These are phyloP conservation scores for Xiphias gladius DNA, from an alignment of 2,113 vertebrate species.

Conservation along the genomic window DNA sequence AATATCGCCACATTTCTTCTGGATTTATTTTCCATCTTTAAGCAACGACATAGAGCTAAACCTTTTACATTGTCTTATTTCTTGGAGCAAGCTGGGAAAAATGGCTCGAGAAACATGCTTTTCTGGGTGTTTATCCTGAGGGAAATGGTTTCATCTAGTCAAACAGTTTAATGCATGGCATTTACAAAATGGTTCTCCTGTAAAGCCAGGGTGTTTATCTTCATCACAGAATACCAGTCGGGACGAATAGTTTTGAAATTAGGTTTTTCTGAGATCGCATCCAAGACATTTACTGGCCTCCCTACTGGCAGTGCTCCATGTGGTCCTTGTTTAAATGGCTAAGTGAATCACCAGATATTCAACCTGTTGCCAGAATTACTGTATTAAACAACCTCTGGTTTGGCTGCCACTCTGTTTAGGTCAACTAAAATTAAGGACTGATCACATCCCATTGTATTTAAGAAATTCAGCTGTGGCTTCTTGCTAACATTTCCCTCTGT, in stretches of 20 bases:
- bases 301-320: slow-evolving; percentile 52
- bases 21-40: not conserved
- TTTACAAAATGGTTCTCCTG: slow-evolving; percentile 52
- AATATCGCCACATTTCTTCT: not conserved
- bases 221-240: slow-evolving; percentile 46
- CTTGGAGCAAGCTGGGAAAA: not conserved
- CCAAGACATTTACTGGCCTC: slow-evolving; percentile 57
- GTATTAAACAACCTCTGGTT: slow-evolving; percentile 53
- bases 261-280: slow-evolving; percentile 54
- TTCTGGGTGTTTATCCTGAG: slow-evolving; percentile 20
- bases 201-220: slow-evolving; percentile 61
- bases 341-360: slow-evolving; percentile 69
- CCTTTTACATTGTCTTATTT: slow-evolving; percentile 25
- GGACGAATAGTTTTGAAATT: slow-evolving; percentile 54
- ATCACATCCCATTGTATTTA: slow-evolving; percentile 24
- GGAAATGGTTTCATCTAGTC: slow-evolving; percentile 41
- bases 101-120: slow-evolving; percentile 6
- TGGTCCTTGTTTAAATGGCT: slow-evolving; percentile 58
- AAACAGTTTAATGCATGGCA: slow-evolving; percentile 31
- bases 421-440: slow-evolving; percentile 37
- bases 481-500: slow-evolving; percentile 38
- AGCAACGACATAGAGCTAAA: slow-evolving; percentile 1
- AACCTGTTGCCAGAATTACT: slow-evolving; percentile 58
- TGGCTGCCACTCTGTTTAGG: slow-evolving; percentile 26
- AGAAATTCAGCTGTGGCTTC: slow-evolving; percentile 35